Evolutionary conservation across 1,140 invertebrate genomes (phyloP).

Genomic region (Drosophila repletoides): DNA sequence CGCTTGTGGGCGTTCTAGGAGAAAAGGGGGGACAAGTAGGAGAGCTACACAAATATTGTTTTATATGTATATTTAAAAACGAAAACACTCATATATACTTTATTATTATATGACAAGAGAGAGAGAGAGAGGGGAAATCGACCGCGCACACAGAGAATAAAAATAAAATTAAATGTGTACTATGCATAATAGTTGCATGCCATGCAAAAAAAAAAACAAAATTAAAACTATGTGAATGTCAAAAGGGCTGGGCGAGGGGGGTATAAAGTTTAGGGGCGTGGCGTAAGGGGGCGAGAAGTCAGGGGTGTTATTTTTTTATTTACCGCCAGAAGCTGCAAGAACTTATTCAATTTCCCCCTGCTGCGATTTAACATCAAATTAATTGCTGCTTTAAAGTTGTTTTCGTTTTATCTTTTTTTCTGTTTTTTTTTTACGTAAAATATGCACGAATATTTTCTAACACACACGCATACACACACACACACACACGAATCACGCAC

Average conservation of each 20-base stretch:
- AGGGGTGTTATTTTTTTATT: too few species aligned
- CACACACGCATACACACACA: slow-evolving; percentile 48
- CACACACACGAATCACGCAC: slow-evolving; percentile 42
- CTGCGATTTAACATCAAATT: slow-evolving; percentile 80
- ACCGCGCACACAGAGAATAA: slow-evolving; percentile 40
- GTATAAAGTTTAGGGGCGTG: slow-evolving; percentile 9
- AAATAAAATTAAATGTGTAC: slow-evolving; percentile 73
- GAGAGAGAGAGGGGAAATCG: slow-evolving; percentile 1
- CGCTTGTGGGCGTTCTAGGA: slow-evolving; percentile 11
- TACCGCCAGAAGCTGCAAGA: slow-evolving; percentile 80
- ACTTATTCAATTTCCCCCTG: slow-evolving; percentile 76
- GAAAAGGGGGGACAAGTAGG: slow-evolving; percentile 4
- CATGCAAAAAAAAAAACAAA: slow-evolving; percentile 26
- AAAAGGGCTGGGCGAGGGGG: slow-evolving; percentile 51
- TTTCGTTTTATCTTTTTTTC: slow-evolving; percentile 14
- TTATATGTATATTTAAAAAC: slow-evolving; percentile 9
- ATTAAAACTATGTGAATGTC: slow-evolving; percentile 50
- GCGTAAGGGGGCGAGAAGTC: slow-evolving; percentile 9
- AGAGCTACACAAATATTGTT: slow-evolving; percentile 52
- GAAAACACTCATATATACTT: slow-evolving; percentile 25
- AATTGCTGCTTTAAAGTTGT: slow-evolving; percentile 57
- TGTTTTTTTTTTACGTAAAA: slow-evolving; percentile 69
- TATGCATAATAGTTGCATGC: slow-evolving; percentile 70
- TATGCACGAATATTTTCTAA: slow-evolving; percentile 73
- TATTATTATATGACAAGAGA: slow-evolving; percentile 35